A percentile compares a stretch with the other conserved stretches of the same genome.
Evolutionary conservation across 2,888 invertebrate species (phyloP).

Genomic region (Myopa testacea): DNA sequence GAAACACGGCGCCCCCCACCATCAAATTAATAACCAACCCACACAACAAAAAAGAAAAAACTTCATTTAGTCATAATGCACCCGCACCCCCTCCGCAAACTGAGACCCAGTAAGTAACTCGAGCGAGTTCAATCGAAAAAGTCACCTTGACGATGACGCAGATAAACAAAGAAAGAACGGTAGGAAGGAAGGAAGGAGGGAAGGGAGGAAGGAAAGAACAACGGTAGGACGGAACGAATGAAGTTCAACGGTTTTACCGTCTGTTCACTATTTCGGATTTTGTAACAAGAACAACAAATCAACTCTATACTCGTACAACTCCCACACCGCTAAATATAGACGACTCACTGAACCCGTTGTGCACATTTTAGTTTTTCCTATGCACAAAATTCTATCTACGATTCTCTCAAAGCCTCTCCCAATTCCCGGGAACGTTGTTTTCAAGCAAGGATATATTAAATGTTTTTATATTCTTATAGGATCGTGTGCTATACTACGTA

Average conservation of each 20-base stretch:
- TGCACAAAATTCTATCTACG: neutral
- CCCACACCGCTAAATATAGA: no score
- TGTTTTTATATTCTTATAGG: neutral
- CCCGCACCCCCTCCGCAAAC: neutral
- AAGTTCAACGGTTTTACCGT: constrained; percentile 28
- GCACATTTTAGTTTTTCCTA: constrained; percentile 1
- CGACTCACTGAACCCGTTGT: no score
- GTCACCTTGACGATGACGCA: constrained; percentile 20
- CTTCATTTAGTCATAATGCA: neutral
- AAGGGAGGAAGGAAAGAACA: neutral
- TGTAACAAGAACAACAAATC: neutral
- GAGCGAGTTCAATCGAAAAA: neutral
- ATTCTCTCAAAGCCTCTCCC: no score
- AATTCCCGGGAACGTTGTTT: neutral
- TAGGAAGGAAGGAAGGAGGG: neutral
- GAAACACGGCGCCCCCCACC: neutral
- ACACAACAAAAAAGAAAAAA: no score
- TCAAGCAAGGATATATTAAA: neutral
- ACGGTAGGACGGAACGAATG: neutral
- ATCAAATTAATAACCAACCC: no score
- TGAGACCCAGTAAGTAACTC: neutral
- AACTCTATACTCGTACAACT: neutral
- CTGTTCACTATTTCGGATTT: neutral
- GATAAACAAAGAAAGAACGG: neutral
- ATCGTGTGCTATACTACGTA: neutral